Percentiles rank a stretch among this genome's conserved stretches.
Evolutionary conservation across 2,113 vertebrate genomes (phyloP).

Genomic region (Ceratotherium simum): DNA sequence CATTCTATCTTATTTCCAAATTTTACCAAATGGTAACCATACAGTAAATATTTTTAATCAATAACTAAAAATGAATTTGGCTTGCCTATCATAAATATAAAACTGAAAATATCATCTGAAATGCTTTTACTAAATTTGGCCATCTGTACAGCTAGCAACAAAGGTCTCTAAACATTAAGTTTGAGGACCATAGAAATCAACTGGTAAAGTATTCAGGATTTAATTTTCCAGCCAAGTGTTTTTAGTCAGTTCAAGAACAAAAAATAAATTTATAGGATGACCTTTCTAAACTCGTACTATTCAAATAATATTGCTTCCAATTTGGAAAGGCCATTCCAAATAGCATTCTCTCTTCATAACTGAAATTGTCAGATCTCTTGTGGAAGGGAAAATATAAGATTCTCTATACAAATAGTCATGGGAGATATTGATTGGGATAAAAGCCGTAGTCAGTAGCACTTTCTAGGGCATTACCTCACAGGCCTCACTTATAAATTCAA

Average conservation of each 20-base stretch:
- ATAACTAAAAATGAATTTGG: constrained; percentile 21
- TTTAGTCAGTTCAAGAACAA: constrained; percentile 12
- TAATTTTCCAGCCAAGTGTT: neutral
- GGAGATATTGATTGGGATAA: neutral
- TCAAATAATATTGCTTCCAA: constrained; percentile 50
- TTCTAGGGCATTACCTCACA: neutral
- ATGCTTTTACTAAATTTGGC: neutral
- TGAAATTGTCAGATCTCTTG: constrained; percentile 27
- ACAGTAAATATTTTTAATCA: neutral
- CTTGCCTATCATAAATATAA: neutral
- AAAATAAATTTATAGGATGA: neutral
- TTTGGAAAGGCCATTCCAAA: constrained; percentile 21
- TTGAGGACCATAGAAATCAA: neutral
- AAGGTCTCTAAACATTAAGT: neutral
- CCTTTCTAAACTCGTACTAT: constrained; percentile 46
- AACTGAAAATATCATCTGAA: constrained; percentile 17
- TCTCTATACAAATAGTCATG: neutral
- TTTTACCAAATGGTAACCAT: neutral
- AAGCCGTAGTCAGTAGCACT: neutral
- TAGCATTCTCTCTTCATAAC: neutral
- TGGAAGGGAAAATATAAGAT: neutral
- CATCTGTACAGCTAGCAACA: neutral
- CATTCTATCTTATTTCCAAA: constrained; percentile 10
- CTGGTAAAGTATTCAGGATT: neutral
- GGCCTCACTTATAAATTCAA: neutral